A percentile compares a stretch with the other conserved stretches of the same genome.
Conservation (phyloP, 2,888 invertebrate species). For the Entomobrya multifasciata region DNA sequence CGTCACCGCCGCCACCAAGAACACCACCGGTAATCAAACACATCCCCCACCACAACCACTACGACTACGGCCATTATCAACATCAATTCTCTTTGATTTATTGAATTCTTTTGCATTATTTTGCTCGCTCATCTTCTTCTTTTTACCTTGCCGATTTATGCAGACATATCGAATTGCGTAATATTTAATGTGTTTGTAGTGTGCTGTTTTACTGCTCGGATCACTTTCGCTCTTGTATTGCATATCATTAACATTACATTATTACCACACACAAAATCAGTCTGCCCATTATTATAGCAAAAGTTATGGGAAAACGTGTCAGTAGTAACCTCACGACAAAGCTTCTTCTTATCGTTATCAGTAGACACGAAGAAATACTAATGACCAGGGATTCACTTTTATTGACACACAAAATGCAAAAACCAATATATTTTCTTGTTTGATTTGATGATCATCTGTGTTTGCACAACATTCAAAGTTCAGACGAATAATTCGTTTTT, state of each 20-base stretch:
- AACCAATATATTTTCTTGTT: neutral
- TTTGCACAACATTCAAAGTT: slow-evolving; percentile 33
- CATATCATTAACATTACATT: slow-evolving; percentile 18
- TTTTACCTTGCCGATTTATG: neutral
- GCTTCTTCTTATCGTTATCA: slow-evolving; percentile 5
- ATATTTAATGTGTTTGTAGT: slow-evolving; percentile 2
- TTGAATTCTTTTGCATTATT: slow-evolving; percentile 15
- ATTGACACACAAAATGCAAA: slow-evolving; percentile 29
- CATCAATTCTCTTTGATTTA: slow-evolving; percentile 41
- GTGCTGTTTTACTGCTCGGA: neutral
- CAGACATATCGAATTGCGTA: slow-evolving; percentile 14
- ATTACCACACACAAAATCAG: neutral
- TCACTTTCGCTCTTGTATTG: slow-evolving; percentile 20
- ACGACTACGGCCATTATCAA: too few species aligned
- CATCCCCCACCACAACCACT: too few species aligned
- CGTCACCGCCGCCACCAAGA: neutral
- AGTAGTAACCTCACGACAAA: slow-evolving; percentile 28
- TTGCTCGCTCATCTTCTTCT: slow-evolving; percentile 4
- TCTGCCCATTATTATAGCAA: neutral
- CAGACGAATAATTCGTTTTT: slow-evolving; percentile 31
- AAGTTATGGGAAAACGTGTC: slow-evolving; percentile 13
- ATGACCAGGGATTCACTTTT: slow-evolving; percentile 29
- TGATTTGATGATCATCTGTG: slow-evolving; percentile 19
- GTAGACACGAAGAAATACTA: neutral
- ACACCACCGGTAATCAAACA: slow-evolving; percentile 8